Percentiles rank a stretch among this genome's conserved stretches.
Evolutionary conservation across 2,113 vertebrate species (phyloP).

Genomic region (Narcine bancroftii): DNA sequence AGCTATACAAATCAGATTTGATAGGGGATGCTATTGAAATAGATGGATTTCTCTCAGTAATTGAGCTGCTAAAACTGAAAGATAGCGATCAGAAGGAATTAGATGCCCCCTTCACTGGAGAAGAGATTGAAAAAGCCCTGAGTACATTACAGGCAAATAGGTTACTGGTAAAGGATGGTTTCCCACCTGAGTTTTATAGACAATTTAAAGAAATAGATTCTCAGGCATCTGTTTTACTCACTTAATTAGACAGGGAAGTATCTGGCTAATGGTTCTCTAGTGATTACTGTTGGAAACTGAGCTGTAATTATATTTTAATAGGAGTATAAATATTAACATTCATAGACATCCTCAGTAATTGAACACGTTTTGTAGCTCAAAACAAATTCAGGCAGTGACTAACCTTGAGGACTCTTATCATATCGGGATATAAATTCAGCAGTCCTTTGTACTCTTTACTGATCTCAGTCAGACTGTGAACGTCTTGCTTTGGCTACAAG

Average conservation of each 20-base stretch:
- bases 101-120: too few species aligned
- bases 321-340: neutral
- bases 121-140: too few species aligned
- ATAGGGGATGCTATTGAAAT: too few species aligned
- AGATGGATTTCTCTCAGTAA: too few species aligned
- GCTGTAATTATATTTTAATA: neutral
- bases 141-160: too few species aligned
- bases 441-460: slow-evolving; percentile 24
- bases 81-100: too few species aligned
- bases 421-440: slow-evolving; percentile 11
- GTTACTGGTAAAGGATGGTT: too few species aligned
- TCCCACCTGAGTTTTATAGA: too few species aligned
- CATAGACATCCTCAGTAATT: neutral
- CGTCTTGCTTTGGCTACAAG: slow-evolving; percentile 13
- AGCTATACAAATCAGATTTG: too few species aligned
- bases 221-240: neutral
- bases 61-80: too few species aligned
- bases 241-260: neutral
- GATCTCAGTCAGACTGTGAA: slow-evolving; percentile 13
- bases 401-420: slow-evolving; percentile 27
- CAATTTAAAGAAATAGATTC: neutral
- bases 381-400: neutral
- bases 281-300: neutral
- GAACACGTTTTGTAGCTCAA: neutral
- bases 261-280: neutral